A percentile compares a stretch with the other conserved stretches of the same genome.
phyloP scores from a whole-genome alignment of 2,113 vertebrate species.

The Hylia prasina region DNA sequence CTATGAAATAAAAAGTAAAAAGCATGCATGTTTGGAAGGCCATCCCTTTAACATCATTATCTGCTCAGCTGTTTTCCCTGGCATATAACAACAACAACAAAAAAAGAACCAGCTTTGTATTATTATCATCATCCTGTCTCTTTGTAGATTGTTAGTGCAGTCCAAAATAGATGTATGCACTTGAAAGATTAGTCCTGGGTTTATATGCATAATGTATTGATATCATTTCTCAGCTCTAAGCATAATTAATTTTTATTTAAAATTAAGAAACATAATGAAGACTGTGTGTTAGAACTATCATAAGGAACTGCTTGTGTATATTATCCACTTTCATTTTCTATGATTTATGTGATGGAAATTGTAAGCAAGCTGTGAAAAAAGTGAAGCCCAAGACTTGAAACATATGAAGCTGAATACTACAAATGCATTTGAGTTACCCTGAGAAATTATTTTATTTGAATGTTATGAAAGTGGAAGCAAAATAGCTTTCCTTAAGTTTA shows the following conservation, averaged over 20 bases:
- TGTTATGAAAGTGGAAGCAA: neutral
- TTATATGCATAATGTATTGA: slow-evolving; percentile 43
- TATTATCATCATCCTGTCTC: slow-evolving; percentile 29
- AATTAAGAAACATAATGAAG: slow-evolving; percentile 52
- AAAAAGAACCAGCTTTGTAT: neutral
- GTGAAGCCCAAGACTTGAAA: neutral
- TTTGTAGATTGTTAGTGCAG: slow-evolving; percentile 49
- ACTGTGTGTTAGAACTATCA: slow-evolving; percentile 43
- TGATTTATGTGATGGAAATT: slow-evolving; percentile 29
- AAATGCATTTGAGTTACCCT: neutral
- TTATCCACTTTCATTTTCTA: slow-evolving; percentile 13
- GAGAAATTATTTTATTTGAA: neutral
- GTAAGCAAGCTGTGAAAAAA: slow-evolving; percentile 7
- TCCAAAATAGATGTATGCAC: slow-evolving; percentile 37
- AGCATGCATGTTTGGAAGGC: neutral
- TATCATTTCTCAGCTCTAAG: slow-evolving; percentile 39
- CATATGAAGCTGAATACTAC: neutral
- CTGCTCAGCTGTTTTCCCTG: neutral
- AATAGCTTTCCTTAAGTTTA: slow-evolving; percentile 1
- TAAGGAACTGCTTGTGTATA: slow-evolving; percentile 36
- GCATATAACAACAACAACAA: neutral
- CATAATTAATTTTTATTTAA: slow-evolving; percentile 63
- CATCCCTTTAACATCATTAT: neutral
- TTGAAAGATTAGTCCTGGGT: slow-evolving; percentile 42
- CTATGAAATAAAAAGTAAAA: neutral